These are phyloP conservation scores for Hirtodrosophila cameraria DNA, from an alignment of 2,888 invertebrate genomes.

Conservation along the genomic window DNA sequence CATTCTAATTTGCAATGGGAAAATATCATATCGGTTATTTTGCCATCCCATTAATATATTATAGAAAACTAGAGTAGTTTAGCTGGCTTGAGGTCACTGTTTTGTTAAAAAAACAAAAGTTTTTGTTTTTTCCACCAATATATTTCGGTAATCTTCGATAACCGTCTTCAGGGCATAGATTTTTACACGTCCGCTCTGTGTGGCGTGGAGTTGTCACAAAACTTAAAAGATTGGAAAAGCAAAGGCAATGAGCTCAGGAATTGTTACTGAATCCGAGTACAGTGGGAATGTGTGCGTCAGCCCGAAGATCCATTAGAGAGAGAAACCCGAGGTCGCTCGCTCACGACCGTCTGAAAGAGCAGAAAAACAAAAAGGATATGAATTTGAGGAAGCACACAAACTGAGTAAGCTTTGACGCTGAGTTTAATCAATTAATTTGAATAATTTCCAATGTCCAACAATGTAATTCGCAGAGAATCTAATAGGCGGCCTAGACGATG, in stretches of 20 bases:
- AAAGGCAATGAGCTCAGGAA: conserved; percentile 94
- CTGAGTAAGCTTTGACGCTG: conserved; percentile 88
- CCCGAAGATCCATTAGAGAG: conserved; percentile 96
- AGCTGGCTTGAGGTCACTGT: too few relatives aligned
- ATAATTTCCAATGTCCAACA: neutral
- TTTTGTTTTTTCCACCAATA: too few relatives aligned
- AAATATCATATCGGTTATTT: too few relatives aligned
- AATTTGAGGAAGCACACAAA: conserved; percentile 97
- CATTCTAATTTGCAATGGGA: too few relatives aligned
- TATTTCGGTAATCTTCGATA: too few relatives aligned
- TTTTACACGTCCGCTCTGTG: too few relatives aligned
- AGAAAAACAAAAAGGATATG: conserved; percentile 94
- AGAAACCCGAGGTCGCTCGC: conserved; percentile 91
- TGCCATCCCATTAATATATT: too few relatives aligned
- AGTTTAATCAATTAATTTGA: too few relatives aligned
- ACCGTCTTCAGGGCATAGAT: too few relatives aligned
- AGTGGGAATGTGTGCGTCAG: conserved; percentile 97
- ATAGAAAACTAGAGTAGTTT: too few relatives aligned
- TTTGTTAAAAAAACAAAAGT: too few relatives aligned
- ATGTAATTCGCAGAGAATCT: conserved; percentile 87
- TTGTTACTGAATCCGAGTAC: conserved; percentile 96
- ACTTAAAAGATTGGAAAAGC: neutral
- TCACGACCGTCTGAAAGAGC: conserved; percentile 96
- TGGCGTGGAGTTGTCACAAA: too few relatives aligned
- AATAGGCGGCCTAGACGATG: conserved; percentile 96